Conservation (phyloP, 2,797 vertebrate genomes). For the Neopelma chrysocephalum region DNA sequence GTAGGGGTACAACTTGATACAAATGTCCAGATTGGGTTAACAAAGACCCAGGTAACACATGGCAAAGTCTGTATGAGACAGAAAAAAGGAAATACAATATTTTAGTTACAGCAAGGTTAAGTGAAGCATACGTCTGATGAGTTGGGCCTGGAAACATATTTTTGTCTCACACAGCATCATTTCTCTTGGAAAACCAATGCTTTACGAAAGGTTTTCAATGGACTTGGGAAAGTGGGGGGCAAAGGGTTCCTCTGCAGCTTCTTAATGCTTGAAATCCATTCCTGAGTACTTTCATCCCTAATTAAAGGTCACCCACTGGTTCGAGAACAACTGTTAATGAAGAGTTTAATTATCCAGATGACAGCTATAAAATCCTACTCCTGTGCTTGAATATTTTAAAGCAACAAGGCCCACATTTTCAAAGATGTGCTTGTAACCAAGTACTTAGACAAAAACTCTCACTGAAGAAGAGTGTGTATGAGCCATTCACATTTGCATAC, state of each 20-base stretch:
- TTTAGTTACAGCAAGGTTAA: background rate
- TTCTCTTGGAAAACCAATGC: background rate
- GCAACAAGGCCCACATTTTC: background rate
- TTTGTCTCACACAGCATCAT: background rate
- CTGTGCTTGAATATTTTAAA: constrained; percentile 39
- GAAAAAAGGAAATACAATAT: background rate
- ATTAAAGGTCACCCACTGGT: constrained; percentile 63
- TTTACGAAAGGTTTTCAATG: background rate
- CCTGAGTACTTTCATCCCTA: constrained; percentile 32
- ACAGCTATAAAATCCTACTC: constrained; percentile 45
- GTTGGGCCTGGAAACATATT: background rate
- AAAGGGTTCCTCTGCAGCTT: background rate
- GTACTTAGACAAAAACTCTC: background rate
- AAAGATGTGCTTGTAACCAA: background rate
- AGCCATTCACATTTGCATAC: constrained; percentile 9
- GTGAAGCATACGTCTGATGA: background rate
- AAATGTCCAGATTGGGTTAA: background rate
- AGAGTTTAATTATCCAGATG: constrained; percentile 57
- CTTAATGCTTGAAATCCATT: constrained; percentile 26
- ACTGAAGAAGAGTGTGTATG: background rate
- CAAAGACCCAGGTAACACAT: background rate
- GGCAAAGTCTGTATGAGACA: background rate
- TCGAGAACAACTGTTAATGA: constrained; percentile 47
- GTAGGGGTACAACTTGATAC: background rate
- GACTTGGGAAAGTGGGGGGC: background rate